These are phyloP conservation scores for Orius insidiosus DNA, from an alignment of 1,140 invertebrate genomes.

Conservation along the genomic window DNA sequence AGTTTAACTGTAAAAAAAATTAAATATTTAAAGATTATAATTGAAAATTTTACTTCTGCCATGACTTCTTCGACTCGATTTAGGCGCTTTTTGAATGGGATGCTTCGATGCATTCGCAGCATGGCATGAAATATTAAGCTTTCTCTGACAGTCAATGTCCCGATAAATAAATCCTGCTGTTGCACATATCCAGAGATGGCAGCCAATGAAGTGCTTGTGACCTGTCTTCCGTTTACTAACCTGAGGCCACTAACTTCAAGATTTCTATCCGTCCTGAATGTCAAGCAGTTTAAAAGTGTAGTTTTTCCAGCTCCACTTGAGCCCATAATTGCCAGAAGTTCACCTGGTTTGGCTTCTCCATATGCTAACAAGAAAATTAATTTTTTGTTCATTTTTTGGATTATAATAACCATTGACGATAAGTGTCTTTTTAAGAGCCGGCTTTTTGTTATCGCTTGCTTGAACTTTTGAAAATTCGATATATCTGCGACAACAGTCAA, in stretches of 20 bases:
- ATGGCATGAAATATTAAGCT: conserved; percentile 83
- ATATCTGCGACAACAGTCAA: too few species aligned
- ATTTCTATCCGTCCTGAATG: conserved; percentile 50
- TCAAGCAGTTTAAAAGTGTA: conserved; percentile 79
- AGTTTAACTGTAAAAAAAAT: conserved; percentile 40
- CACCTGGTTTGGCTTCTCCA: conserved; percentile 74
- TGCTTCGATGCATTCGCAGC: conserved; percentile 74
- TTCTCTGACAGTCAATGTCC: conserved; percentile 76
- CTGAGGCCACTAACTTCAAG: conserved; percentile 51
- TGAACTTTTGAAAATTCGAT: too few species aligned
- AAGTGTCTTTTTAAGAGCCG: too few species aligned
- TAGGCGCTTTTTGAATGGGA: conserved; percentile 58
- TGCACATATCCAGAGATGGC: conserved; percentile 85
- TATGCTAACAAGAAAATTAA: conserved; percentile 40
- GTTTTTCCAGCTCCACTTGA: conserved; percentile 93
- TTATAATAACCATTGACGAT: too few species aligned
- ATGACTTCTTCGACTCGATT: conserved; percentile 79
- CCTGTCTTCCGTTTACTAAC: conserved; percentile 50
- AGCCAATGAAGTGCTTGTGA: conserved; percentile 41
- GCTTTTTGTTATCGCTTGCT: too few species aligned
- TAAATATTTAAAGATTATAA: conserved; percentile 5
- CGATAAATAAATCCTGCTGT: conserved; percentile 88
- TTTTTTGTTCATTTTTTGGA: neutral
- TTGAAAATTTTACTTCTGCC: conserved; percentile 44
- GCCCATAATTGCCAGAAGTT: conserved; percentile 82